phyloP scores from a whole-genome alignment of 1,140 invertebrate species.

The Papilio glaucus region DNA sequence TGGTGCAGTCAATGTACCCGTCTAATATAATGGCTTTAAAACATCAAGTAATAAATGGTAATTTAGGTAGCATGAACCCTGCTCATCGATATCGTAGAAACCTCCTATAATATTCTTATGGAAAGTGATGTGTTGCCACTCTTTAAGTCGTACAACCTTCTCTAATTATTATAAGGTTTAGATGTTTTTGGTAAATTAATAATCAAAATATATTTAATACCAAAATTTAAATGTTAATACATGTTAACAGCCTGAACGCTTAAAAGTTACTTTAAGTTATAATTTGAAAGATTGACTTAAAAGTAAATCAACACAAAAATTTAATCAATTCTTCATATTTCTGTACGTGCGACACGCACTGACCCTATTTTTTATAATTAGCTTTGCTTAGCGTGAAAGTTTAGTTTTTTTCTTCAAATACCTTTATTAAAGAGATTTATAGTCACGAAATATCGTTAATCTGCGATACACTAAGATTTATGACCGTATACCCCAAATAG shows the following conservation, averaged over 20 bases:
- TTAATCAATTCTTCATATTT: background rate
- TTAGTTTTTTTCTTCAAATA: background rate
- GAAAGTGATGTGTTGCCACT: too few relatives aligned
- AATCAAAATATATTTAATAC: too few relatives aligned
- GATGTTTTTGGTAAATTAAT: too few relatives aligned
- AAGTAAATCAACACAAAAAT: background rate
- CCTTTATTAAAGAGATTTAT: background rate
- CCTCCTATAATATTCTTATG: too few relatives aligned
- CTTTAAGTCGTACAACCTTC: too few relatives aligned
- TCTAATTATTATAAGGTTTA: too few relatives aligned
- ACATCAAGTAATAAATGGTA: background rate
- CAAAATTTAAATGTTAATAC: too few relatives aligned
- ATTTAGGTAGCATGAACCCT: too few relatives aligned
- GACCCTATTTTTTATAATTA: background rate
- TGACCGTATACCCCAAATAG: background rate
- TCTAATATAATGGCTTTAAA: background rate
- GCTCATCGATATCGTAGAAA: too few relatives aligned
- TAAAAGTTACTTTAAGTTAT: background rate
- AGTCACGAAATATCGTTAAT: background rate
- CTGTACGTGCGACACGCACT: background rate
- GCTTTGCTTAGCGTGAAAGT: background rate
- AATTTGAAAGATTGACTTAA: too few relatives aligned
- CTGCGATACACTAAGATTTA: background rate
- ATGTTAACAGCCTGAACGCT: too few relatives aligned
- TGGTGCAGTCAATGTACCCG: background rate